Evolutionary conservation across 2,113 vertebrate species (phyloP).

Genomic region (Acrocephalus arundinaceus): DNA sequence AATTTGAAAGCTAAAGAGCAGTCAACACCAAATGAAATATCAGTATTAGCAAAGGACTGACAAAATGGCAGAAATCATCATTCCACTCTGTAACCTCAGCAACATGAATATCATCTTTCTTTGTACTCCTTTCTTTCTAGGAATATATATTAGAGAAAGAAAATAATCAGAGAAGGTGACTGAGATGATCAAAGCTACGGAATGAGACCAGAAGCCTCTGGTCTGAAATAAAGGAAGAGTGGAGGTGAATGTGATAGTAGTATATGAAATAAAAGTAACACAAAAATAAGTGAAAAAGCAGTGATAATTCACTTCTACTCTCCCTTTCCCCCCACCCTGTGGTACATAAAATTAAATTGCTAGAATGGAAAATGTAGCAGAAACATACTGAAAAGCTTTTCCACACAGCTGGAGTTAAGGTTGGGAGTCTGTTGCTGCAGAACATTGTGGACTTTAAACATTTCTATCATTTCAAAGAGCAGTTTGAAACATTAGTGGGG

Average conservation of each 20-base stretch:
- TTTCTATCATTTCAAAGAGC: neutral
- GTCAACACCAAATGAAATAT: neutral
- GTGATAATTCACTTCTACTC: neutral
- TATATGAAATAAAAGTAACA: neutral
- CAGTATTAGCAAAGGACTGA: neutral
- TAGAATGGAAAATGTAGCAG: neutral
- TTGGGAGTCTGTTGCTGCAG: neutral
- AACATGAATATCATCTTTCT: neutral
- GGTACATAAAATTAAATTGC: neutral
- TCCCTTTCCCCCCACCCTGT: no score
- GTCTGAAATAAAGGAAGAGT: neutral
- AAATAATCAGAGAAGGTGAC: neutral
- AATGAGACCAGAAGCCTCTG: neutral
- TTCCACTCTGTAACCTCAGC: neutral
- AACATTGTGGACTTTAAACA: neutral
- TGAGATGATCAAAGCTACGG: accelerated
- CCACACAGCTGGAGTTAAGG: neutral
- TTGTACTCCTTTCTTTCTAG: neutral
- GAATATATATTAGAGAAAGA: neutral
- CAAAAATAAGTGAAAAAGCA: neutral
- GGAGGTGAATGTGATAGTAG: neutral
- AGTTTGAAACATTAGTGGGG: neutral
- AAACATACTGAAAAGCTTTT: neutral
- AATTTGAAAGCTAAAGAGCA: neutral
- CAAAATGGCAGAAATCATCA: neutral